Percentiles rank a stretch among this genome's conserved stretches.
Conservation (phyloP, 2,113 vertebrate species). For the Serilophus lunatus region DNA sequence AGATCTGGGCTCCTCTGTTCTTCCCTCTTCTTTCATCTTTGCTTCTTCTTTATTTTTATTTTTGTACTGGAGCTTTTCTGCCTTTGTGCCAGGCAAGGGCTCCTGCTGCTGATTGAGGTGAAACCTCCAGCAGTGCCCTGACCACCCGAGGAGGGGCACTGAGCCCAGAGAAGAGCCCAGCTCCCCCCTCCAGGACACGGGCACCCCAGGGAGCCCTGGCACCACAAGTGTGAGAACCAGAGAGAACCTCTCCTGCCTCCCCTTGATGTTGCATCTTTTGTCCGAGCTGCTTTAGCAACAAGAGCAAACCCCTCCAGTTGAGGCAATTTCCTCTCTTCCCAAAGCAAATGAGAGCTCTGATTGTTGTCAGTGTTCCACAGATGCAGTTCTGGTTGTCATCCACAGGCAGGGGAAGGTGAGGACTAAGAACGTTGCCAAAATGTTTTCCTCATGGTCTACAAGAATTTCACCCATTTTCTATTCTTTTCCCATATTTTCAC, state of each 20-base stretch:
- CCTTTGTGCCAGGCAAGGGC: neutral
- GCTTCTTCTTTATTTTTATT: neutral
- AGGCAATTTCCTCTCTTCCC: neutral
- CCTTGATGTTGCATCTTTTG: neutral
- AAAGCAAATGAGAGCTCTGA: neutral
- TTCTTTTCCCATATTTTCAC: neutral
- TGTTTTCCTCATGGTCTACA: neutral
- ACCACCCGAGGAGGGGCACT: fast-evolving
- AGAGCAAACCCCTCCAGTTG: neutral
- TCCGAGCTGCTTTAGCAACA: neutral
- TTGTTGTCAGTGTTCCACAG: neutral
- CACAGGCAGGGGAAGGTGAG: fast-evolving
- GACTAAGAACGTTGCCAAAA: neutral
- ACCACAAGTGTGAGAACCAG: fast-evolving
- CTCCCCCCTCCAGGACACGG: neutral
- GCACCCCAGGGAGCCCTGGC: neutral
- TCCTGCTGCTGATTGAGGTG: neutral
- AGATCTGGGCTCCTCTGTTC: neutral
- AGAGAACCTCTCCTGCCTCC: fast-evolving
- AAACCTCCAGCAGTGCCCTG: neutral
- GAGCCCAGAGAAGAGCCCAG: neutral
- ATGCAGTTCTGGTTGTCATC: neutral
- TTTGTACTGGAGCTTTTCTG: neutral
- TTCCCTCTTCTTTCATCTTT: neutral
- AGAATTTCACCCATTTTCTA: neutral